These are phyloP conservation scores for Cyanoderma ruficeps DNA, from an alignment of 2,113 vertebrate genomes.

Conservation along the genomic window DNA sequence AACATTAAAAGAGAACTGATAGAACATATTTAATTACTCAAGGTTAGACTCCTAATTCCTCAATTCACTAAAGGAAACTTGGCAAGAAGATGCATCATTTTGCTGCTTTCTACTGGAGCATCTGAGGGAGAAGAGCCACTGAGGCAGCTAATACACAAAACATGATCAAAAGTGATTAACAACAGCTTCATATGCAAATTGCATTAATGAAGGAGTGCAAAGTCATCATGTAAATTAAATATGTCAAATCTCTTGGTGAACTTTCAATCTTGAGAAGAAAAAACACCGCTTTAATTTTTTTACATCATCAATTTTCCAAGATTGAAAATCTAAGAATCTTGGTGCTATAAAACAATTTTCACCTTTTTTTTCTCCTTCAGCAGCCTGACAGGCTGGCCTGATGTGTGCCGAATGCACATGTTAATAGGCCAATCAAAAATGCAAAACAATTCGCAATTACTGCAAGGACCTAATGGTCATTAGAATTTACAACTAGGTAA, in stretches of 20 bases:
- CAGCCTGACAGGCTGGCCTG: constrained; percentile 95
- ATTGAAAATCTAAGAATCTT: constrained; percentile 85
- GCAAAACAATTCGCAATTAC: constrained; percentile 99
- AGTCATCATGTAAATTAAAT: constrained; percentile 99
- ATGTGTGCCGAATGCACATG: constrained; percentile 96
- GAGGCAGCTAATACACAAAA: constrained; percentile 90
- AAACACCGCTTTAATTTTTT: constrained; percentile 91
- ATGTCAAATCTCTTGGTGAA: constrained; percentile 97
- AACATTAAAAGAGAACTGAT: constrained; percentile 83
- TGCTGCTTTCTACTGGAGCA: constrained; percentile 83
- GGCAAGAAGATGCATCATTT: constrained; percentile 86
- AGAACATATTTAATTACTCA: constrained; percentile 88
- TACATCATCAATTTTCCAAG: constrained; percentile 89
- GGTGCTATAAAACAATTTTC: constrained; percentile 89
- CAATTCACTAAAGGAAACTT: constrained; percentile 87
- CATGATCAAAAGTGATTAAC: constrained; percentile 96
- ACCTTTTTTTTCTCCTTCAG: constrained; percentile 88
- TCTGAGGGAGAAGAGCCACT: constrained; percentile 85
- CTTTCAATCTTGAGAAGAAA: constrained; percentile 94
- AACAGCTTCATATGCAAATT: constrained; percentile 92
- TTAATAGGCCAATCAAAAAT: constrained; percentile 99
- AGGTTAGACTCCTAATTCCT: constrained; percentile 87
- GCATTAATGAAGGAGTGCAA: constrained; percentile 97
- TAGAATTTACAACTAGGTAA: constrained; percentile 99
- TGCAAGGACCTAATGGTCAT: constrained; percentile 99